A percentile compares a stretch with the other conserved stretches of the same genome.
These are phyloP conservation scores for Micromesistius poutassou DNA, from an alignment of 2,797 vertebrate genomes.

Conservation along the genomic window DNA sequence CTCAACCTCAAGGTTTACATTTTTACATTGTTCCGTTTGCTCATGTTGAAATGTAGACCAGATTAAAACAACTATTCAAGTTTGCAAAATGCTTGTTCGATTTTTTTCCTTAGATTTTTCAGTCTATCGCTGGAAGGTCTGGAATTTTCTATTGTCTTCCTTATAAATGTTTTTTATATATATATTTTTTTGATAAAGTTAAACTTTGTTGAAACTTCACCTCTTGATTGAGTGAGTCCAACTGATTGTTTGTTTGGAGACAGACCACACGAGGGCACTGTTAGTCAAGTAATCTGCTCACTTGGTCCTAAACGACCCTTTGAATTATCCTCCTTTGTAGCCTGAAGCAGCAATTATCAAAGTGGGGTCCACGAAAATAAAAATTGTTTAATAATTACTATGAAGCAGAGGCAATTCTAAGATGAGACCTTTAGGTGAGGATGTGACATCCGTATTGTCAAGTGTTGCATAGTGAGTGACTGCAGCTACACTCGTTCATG, in stretches of 20 bases:
- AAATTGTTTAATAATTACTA: no score
- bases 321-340: not conserved
- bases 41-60: conserved; percentile 87
- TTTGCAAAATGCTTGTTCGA: conserved; percentile 62
- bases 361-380: no score
- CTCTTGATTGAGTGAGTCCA: not conserved
- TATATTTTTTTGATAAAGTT: not conserved
- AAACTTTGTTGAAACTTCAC: not conserved
- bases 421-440: no score
- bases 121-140: no score
- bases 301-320: not conserved
- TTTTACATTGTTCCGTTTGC: conserved; percentile 83
- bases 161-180: not conserved
- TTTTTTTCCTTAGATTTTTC: not conserved
- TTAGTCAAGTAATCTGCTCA: conserved; percentile 22
- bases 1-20: conserved; percentile 75
- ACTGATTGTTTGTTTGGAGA: not conserved
- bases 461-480: no score
- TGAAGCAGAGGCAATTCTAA: no score
- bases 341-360: not conserved
- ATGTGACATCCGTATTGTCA: no score
- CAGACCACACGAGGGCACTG: conserved; percentile 65
- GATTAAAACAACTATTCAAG: conserved; percentile 64
- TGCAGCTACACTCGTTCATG: no score
- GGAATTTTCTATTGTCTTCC: not conserved